Conservation (phyloP, 1,140 invertebrate species). For the Plutomurus gul region DNA sequence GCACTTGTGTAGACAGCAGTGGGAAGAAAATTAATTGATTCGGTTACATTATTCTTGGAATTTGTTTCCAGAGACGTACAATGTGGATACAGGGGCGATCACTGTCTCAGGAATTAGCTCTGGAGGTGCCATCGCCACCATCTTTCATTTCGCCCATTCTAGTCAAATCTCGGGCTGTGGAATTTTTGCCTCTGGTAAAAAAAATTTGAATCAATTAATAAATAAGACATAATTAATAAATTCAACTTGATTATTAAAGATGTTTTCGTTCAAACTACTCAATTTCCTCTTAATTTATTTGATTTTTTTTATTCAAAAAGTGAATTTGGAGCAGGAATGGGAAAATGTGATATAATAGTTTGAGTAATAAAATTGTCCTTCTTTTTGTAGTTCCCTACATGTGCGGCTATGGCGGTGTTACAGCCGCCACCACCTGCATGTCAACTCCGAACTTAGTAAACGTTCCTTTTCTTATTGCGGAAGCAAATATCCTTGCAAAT, state of each 20-base stretch:
- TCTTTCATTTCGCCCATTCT: conserved; percentile 59
- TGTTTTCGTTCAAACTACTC: too few species aligned
- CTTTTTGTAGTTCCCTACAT: conserved; percentile 26
- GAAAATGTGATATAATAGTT: too few species aligned
- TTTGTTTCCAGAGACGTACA: conserved; percentile 2
- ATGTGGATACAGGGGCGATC: not conserved
- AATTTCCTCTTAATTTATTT: too few species aligned
- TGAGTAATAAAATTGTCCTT: too few species aligned
- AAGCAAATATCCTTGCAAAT: conserved; percentile 51
- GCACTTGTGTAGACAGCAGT: too few species aligned
- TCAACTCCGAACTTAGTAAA: conserved; percentile 54
- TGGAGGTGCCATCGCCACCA: conserved; percentile 58
- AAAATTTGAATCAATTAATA: not conserved
- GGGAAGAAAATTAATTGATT: too few species aligned
- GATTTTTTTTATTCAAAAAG: too few species aligned
- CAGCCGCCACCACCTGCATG: conserved; percentile 56
- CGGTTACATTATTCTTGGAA: too few species aligned
- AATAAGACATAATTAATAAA: too few species aligned
- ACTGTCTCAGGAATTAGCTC: conserved; percentile 59
- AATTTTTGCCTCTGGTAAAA: conserved; percentile 55
- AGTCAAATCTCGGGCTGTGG: conserved; percentile 57
- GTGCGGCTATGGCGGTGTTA: conserved; percentile 55
- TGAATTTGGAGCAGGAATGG: too few species aligned
- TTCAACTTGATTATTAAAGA: too few species aligned
- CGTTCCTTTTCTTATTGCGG: conserved; percentile 48